Percentiles rank a stretch among this genome's conserved stretches.
Evolutionary conservation across 2,888 invertebrate species (phyloP).

Genomic region (Yponomeuta sedellus): DNA sequence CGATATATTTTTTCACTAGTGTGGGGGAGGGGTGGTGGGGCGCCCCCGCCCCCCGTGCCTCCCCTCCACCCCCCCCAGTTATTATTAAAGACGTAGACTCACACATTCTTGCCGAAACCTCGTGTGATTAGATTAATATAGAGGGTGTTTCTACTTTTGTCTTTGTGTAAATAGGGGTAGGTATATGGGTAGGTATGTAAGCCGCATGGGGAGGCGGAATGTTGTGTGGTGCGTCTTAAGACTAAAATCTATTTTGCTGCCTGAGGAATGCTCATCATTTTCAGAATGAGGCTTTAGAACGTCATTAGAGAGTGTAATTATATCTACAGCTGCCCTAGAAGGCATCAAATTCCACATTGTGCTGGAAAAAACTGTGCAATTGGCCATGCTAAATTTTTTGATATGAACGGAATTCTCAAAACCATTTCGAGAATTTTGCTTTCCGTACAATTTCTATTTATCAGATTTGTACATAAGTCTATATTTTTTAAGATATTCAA

Average conservation of each 20-base stretch:
- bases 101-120: conserved; percentile 68
- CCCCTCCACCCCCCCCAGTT: conserved; percentile 50
- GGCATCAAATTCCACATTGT: no score
- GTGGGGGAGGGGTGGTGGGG: conserved; percentile 33
- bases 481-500: no score
- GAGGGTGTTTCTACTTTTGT: conserved; percentile 38
- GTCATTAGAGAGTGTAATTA: no score
- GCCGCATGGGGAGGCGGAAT: neutral
- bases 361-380: no score
- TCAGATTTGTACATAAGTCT: no score
- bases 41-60: conserved; percentile 28
- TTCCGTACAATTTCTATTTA: no score
- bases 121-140: conserved; percentile 76
- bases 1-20: conserved; percentile 77
- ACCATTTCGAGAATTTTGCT: no score
- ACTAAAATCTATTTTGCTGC: neutral
- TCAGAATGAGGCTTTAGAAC: neutral
- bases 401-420: no score
- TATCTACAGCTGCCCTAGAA: no score
- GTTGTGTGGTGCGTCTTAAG: neutral
- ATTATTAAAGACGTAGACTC: conserved; percentile 76
- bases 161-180: conserved; percentile 20
- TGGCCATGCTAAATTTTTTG: no score
- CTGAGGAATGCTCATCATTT: neutral
- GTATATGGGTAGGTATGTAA: conserved; percentile 2